These are phyloP conservation scores for Anodontia alba DNA, from an alignment of 2,888 invertebrate genomes.

Conservation along the genomic window DNA sequence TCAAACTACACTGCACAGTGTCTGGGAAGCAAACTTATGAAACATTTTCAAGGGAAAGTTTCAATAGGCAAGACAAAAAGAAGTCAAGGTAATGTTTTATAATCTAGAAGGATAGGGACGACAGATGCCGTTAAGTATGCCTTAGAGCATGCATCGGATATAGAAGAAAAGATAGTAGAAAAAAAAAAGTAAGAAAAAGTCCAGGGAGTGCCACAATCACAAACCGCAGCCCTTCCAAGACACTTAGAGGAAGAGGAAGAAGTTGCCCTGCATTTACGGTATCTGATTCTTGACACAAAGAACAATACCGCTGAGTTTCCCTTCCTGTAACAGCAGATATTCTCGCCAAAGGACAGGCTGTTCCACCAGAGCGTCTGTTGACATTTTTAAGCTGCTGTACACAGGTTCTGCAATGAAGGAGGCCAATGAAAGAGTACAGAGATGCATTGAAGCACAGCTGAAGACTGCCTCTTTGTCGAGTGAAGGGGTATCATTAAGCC, in stretches of 20 bases:
- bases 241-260: too few relatives aligned
- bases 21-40: conserved; percentile 10
- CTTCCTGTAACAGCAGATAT: conserved; percentile 12
- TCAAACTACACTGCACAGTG: conserved; percentile 14
- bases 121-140: neutral
- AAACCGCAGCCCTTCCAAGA: too few relatives aligned
- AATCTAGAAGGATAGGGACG: neutral
- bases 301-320: conserved; percentile 3
- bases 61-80: conserved; percentile 20
- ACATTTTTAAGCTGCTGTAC: conserved; percentile 8
- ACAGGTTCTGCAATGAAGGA: conserved; percentile 6
- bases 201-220: too few relatives aligned
- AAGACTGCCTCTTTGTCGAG: neutral
- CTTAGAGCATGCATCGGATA: neutral
- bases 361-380: conserved; percentile 6
- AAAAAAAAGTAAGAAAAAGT: too few relatives aligned
- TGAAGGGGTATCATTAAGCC: conserved; percentile 31
- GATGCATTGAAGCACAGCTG: conserved; percentile 12
- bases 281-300: neutral
- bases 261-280: neutral
- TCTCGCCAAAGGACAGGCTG: conserved; percentile 10
- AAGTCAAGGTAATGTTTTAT: conserved; percentile 17
- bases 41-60: conserved; percentile 11
- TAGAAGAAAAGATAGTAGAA: neutral
- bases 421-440: conserved; percentile 1